Evolutionary conservation across 2,113 vertebrate genomes (phyloP).

Genomic region (Microtus oregoni): DNA sequence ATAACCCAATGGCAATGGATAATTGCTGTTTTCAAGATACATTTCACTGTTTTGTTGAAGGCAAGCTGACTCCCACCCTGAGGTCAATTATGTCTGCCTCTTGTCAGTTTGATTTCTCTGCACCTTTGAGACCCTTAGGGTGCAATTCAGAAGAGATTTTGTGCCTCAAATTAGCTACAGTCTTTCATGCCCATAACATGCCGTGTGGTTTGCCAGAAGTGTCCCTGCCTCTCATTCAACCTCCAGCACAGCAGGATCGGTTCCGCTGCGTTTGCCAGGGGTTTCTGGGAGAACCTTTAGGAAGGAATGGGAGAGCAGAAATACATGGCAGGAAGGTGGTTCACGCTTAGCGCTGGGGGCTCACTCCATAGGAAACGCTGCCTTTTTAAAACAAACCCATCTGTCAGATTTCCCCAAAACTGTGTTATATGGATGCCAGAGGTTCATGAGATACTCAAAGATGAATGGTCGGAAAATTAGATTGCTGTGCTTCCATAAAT

Average conservation of each 20-base stretch:
- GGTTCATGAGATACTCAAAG: background rate
- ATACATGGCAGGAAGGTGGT: background rate
- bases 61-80: background rate
- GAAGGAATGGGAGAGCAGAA: background rate
- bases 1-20: constrained; percentile 5
- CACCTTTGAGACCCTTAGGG: constrained; percentile 6
- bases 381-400: background rate
- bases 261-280: background rate
- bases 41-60: constrained; percentile 40
- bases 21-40: constrained; percentile 14
- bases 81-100: constrained; percentile 47
- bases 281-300: background rate
- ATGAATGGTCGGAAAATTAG: background rate
- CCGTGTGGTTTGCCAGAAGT: constrained; percentile 50
- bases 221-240: background rate
- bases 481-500: background rate
- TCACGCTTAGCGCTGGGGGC: background rate
- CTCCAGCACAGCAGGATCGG: background rate
- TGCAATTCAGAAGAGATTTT: constrained; percentile 21
- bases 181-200: background rate
- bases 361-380: background rate
- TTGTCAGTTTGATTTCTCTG: constrained; percentile 2
- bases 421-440: background rate
- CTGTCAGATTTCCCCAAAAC: background rate
- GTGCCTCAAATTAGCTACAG: constrained; percentile 30